Base-by-base conservation (phyloP, 2,888 invertebrate species). In the Marasmarcha lunaedactyla region DNA sequence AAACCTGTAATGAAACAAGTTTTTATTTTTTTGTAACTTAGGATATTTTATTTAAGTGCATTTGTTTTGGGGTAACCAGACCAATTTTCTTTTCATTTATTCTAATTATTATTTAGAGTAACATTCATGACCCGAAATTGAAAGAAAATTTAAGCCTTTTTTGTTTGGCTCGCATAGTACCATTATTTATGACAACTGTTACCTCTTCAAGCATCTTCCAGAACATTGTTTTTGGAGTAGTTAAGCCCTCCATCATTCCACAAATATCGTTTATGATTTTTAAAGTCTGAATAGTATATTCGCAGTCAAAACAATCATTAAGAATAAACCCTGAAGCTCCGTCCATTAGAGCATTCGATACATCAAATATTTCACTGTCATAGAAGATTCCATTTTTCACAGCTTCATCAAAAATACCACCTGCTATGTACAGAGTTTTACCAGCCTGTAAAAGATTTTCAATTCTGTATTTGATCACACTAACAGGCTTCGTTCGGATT, bases 321-420 rank as follows among this genome's bases (percentile, higher is more conserved):
- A 78, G 47, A 11, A 70, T 42, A 41, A 78, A 71, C 0, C 77
- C 79, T 9, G 64, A 58, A 1, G 51, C 60, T n/a, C 74, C 77
- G 35, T 71, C 68, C 2, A 72, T 43, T 20, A 78, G 39, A 0
- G 71, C 62, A 37, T 74, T 71, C 0, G 67, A 52, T 0, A 72
- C 55, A 44, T 76, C 72, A 27, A 62, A 49, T 40, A 65, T 47
- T 45, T 79, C 76, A 4, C 43, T 47, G 27, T 53, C 50, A 6
- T 34, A 27, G 14, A 59, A 43, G 1, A 37, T 10, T 1, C 69
- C 69, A 38, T 13, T 46, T 2, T 20, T 7, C 0, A 73, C 41
- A 5, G 59, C 50, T 9, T 51, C 42, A 26, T 51, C 43, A 15
- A 69, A 64, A 11, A 77, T 45, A 15, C 59, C 63, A 1, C 77